Percentiles rank a stretch among this genome's conserved stretches.
Evolutionary conservation across 1,140 invertebrate genomes (phyloP).

Genomic region (Drosophila orosa): DNA sequence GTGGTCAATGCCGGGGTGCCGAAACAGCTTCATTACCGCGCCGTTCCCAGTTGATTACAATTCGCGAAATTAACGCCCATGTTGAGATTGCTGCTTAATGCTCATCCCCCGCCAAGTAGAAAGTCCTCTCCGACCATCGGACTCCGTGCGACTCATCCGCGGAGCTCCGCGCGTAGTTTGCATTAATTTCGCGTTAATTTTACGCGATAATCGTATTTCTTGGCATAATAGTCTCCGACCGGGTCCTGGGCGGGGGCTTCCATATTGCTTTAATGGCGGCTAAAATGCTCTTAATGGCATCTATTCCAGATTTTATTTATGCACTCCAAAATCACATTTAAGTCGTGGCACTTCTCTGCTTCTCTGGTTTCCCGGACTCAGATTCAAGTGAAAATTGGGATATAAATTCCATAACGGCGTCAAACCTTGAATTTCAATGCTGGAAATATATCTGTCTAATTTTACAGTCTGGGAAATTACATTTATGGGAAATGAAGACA

Average conservation of each 20-base stretch:
- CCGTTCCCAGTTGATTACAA: slow-evolving; percentile 52
- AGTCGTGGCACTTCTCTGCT: background rate
- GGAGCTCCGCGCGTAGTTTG: slow-evolving; percentile 64
- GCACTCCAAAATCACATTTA: slow-evolving; percentile 76
- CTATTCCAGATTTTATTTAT: slow-evolving; percentile 83
- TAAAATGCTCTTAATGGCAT: slow-evolving; percentile 77
- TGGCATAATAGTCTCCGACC: slow-evolving; percentile 38
- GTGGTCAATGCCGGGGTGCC: slow-evolving; percentile 45
- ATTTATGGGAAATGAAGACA: slow-evolving; percentile 1
- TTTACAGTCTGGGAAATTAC: background rate
- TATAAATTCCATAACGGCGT: slow-evolving; percentile 14
- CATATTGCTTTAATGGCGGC: slow-evolving; percentile 81
- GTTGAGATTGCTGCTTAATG: slow-evolving; percentile 66
- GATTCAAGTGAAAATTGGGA: slow-evolving; percentile 11
- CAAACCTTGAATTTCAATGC: slow-evolving; percentile 1
- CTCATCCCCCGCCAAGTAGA: slow-evolving; percentile 15
- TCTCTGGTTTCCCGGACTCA: background rate
- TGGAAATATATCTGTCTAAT: slow-evolving; percentile 1
- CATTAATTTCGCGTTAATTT: slow-evolving; percentile 82
- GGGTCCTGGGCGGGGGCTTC: slow-evolving; percentile 26
- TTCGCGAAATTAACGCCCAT: slow-evolving; percentile 69
- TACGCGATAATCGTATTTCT: slow-evolving; percentile 79
- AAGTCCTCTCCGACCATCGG: background rate
- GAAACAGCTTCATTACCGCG: slow-evolving; percentile 64
- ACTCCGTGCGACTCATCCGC: slow-evolving; percentile 16